Percentiles rank a stretch among this genome's conserved stretches.
phyloP scores from a whole-genome alignment of 2,888 invertebrate genomes.

The Dicranocentrus wangi region DNA sequence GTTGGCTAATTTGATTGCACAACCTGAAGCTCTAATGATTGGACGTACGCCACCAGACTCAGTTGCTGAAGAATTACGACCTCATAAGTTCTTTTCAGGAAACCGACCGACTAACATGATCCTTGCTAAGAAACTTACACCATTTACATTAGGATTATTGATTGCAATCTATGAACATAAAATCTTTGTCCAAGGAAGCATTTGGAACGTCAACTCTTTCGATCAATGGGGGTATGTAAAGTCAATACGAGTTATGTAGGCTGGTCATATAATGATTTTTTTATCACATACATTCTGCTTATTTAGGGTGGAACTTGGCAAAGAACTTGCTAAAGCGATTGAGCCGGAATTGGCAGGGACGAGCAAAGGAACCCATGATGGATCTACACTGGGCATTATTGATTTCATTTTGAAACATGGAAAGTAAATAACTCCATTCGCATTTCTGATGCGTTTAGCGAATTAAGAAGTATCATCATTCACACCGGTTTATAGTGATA shows the following conservation, averaged over 20 bases:
- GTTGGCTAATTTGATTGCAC: slow-evolving; percentile 97
- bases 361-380: slow-evolving; percentile 87
- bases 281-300: slow-evolving; percentile 40
- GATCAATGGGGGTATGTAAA: slow-evolving; percentile 97
- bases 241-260: neutral
- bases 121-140: slow-evolving; percentile 90
- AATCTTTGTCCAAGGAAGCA: slow-evolving; percentile 97
- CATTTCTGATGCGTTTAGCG: no score
- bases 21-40: slow-evolving; percentile 98
- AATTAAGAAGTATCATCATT: no score
- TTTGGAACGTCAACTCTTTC: slow-evolving; percentile 99
- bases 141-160: slow-evolving; percentile 92
- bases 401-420: slow-evolving; percentile 85
- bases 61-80: slow-evolving; percentile 82
- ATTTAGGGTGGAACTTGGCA: slow-evolving; percentile 93
- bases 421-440: no score
- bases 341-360: slow-evolving; percentile 88
- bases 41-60: slow-evolving; percentile 78
- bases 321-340: slow-evolving; percentile 98
- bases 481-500: no score
- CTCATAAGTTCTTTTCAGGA: slow-evolving; percentile 97
- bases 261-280: no score
- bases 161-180: slow-evolving; percentile 99
- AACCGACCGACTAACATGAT: slow-evolving; percentile 98
- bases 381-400: slow-evolving; percentile 97